These are phyloP conservation scores for Merluccius polli DNA, from an alignment of 2,797 vertebrate species.

Conservation along the genomic window DNA sequence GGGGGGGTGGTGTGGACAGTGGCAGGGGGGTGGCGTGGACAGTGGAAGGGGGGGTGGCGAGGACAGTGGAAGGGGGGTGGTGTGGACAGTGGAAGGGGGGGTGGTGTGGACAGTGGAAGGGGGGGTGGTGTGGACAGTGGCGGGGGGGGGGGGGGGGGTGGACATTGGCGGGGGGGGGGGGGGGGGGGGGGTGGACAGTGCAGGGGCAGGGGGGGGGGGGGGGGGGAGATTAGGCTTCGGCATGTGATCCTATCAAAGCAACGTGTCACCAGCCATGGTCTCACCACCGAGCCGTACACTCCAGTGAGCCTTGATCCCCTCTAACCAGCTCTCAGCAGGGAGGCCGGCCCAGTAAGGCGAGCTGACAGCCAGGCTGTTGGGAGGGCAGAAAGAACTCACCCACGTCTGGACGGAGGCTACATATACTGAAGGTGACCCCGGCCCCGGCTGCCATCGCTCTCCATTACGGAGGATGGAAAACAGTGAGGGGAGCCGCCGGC, in stretches of 20 bases:
- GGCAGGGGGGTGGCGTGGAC: neutral
- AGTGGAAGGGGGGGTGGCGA: neutral
- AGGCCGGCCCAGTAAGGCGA: constrained; percentile 50
- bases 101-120: neutral
- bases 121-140: neutral
- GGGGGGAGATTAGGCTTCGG: constrained; percentile 51
- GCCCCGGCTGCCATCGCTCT: constrained; percentile 69
- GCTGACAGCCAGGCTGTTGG: constrained; percentile 68
- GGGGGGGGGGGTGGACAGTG: no score
- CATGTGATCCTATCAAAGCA: constrained; percentile 57
- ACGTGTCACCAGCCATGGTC: constrained; percentile 56
- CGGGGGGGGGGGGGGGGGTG: no score
- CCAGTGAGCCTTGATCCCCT: constrained; percentile 73
- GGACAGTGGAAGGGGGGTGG: neutral
- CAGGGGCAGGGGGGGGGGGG: constrained; percentile 42
- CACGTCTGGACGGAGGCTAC: constrained; percentile 56
- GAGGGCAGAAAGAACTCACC: constrained; percentile 64
- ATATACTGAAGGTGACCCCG: constrained; percentile 64
- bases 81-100: neutral
- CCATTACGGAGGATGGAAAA: constrained; percentile 74
- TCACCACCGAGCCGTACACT: constrained; percentile 63
- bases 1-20: neutral
- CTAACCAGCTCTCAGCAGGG: constrained; percentile 70
- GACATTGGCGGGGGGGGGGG: no score
- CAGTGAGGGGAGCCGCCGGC: constrained; percentile 58